Base-by-base conservation (phyloP, 2,888 invertebrate genomes). In the Marasmarcha lunaedactyla region DNA sequence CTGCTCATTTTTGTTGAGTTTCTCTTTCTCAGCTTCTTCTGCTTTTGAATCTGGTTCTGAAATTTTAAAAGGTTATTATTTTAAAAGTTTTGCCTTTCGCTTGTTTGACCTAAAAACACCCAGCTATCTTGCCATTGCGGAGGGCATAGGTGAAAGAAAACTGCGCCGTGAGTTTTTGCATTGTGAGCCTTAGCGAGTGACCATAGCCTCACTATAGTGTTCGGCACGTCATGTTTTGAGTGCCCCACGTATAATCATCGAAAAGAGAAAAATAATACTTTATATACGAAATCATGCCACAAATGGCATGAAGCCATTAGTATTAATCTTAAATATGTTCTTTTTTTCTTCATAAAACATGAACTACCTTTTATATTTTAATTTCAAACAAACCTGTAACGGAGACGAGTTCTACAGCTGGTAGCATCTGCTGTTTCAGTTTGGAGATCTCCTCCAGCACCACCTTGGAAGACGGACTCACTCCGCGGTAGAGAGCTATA, bases 381-480 rank as follows among this genome's bases (percentile, higher is more conserved):
- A n/a, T n/a, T n/a, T n/a, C n/a, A n/a, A n/a, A n/a, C n/a, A n/a
- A 45, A 51, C 58, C 58, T 63, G 55, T 64, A 1, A 77, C 46
- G n/a, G 71, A 49, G n/a, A 65, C 48, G 0, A 81, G 53, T 41
- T 81, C 78, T 0, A 72, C 59, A 0, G 74, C 64, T 1, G 79
- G 79, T 39, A 53, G 50, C 1, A 76, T 44, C 42, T 64, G 68
- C n/a, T 70, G 68, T 37, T 70, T 81, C 13, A 81, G 46, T 39
- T 61, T 58, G 0, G 70, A 60, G 11, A 81, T 40, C 43, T 81
- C 81, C 27, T 79, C 71, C 1, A 68, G 43, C 0, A 81, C 71
- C 0, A 57, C 35, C 48, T 64, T 71, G 0, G 79, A 78, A 0
- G 59, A 53, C 0, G 56, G 44, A 0, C 71, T 54, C 0, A 52